These are phyloP conservation scores for Rhinophrynus dorsalis DNA, from an alignment of 2,797 vertebrate genomes.

Conservation along the genomic window DNA sequence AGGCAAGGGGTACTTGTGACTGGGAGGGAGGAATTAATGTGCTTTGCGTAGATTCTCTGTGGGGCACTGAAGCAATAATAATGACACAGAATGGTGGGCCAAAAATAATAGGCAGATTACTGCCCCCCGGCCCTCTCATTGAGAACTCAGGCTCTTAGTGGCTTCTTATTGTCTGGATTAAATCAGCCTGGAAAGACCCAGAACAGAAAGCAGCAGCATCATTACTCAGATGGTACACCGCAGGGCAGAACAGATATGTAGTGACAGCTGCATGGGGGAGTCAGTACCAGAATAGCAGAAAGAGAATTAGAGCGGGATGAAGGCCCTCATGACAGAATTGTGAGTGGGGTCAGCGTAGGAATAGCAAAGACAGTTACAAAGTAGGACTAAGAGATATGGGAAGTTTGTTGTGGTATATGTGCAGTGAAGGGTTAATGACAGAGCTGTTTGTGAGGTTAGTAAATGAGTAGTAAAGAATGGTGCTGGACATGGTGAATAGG, in stretches of 20 bases:
- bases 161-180: slow-evolving; percentile 32
- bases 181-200: slow-evolving; percentile 20
- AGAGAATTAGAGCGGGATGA: not conserved
- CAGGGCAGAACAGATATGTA: not conserved
- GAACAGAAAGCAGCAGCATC: not conserved
- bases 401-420: too few relatives aligned
- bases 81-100: not conserved
- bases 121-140: slow-evolving; percentile 14
- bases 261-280: not conserved
- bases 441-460: not conserved
- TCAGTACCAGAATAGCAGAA: not conserved
- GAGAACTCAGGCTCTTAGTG: slow-evolving; percentile 2
- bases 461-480: not conserved
- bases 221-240: slow-evolving; percentile 12
- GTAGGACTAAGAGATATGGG: not conserved
- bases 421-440: too few relatives aligned
- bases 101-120: slow-evolving; percentile 18
- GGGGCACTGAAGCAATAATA: slow-evolving; percentile 33
- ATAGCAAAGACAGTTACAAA: not conserved
- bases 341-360: not conserved
- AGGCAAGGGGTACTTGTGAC: slow-evolving; percentile 3
- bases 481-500: not conserved
- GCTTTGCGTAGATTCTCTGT: slow-evolving; percentile 1
- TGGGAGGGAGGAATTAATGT: not conserved
- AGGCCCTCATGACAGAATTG: not conserved